phyloP scores from a whole-genome alignment of 2,888 invertebrate genomes.

The Drosophila greeni region DNA sequence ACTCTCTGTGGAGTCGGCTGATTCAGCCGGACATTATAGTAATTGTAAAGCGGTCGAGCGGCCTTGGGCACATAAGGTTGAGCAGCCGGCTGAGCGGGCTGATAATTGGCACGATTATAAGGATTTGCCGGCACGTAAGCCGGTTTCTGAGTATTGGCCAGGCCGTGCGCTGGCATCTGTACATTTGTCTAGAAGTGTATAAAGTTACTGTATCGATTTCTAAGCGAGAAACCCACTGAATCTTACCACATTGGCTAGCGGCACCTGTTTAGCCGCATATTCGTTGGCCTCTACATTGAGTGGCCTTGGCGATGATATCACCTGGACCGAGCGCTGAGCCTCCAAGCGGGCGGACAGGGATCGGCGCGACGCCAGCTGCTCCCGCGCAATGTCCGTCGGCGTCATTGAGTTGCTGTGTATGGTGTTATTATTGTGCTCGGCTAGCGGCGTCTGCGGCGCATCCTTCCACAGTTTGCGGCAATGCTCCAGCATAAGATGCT shows the following conservation, averaged over 20 bases:
- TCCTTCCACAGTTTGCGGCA: constrained; percentile 73
- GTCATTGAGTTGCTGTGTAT: constrained; percentile 53
- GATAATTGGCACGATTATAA: constrained; percentile 57
- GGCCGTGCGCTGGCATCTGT: constrained; percentile 29
- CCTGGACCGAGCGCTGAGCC: constrained; percentile 57
- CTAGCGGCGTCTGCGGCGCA: constrained; percentile 39
- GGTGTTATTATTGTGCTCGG: constrained; percentile 57
- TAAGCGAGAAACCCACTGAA: background rate
- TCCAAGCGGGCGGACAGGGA: constrained; percentile 69
- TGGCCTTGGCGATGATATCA: constrained; percentile 30
- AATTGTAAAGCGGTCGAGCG: constrained; percentile 55
- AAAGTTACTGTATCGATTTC: background rate
- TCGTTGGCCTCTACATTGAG: constrained; percentile 39
- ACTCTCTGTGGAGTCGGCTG: constrained; percentile 41
- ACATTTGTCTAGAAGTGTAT: constrained; percentile 53
- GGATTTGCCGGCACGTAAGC: constrained; percentile 19
- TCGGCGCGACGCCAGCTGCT: constrained; percentile 64
- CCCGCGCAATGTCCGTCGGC: constrained; percentile 62
- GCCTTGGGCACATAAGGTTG: constrained; percentile 49
- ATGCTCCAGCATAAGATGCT: constrained; percentile 74
- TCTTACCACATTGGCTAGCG: constrained; percentile 59
- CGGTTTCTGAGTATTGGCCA: constrained; percentile 44
- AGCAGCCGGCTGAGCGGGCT: constrained; percentile 44
- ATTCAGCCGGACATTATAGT: constrained; percentile 64
- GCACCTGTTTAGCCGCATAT: constrained; percentile 47